Percentiles rank a stretch among this genome's conserved stretches.
Conservation (phyloP, 2,888 invertebrate genomes). For the Polymixis lichenea region DNA sequence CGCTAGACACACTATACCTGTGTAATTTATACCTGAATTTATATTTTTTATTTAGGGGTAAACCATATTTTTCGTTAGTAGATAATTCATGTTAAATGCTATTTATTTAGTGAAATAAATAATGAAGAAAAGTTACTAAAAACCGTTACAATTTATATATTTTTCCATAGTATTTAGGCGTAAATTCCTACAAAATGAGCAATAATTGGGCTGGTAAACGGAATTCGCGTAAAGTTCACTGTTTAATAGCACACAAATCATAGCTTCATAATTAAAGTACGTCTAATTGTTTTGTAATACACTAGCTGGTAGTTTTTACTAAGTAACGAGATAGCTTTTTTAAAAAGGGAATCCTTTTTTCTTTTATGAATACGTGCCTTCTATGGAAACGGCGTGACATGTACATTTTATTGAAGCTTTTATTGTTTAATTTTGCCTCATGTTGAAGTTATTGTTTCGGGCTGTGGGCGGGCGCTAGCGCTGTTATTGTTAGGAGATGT, state of each 20-base stretch:
- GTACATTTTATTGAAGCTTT: slow-evolving; percentile 79
- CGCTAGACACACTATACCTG: slow-evolving; percentile 79
- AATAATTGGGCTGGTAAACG: slow-evolving; percentile 65
- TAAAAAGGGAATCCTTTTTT: slow-evolving; percentile 76
- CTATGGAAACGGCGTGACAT: slow-evolving; percentile 79
- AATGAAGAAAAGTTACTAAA: slow-evolving; percentile 74
- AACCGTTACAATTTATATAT: slow-evolving; percentile 66
- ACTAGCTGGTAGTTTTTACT: slow-evolving; percentile 81
- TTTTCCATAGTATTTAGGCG: slow-evolving; percentile 64
- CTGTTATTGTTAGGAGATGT: slow-evolving; percentile 41
- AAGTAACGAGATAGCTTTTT: slow-evolving; percentile 88
- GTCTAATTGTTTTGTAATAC: slow-evolving; percentile 76
- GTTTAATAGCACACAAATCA: slow-evolving; percentile 79
- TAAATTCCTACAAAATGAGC: slow-evolving; percentile 68
- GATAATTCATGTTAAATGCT: slow-evolving; percentile 86
- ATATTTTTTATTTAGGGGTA: slow-evolving; percentile 76
- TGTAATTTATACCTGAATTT: slow-evolving; percentile 80
- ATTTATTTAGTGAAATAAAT: slow-evolving; percentile 85
- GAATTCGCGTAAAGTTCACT: slow-evolving; percentile 63
- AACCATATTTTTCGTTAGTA: slow-evolving; percentile 78
- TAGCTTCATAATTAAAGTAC: slow-evolving; percentile 77
- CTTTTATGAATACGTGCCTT: slow-evolving; percentile 87
- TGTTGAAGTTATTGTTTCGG: slow-evolving; percentile 67
- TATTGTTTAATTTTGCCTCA: slow-evolving; percentile 75
- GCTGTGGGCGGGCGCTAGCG: slow-evolving; percentile 39